phyloP scores from a whole-genome alignment of 2,888 invertebrate genomes.

The Minunthozetes semirufus region DNA sequence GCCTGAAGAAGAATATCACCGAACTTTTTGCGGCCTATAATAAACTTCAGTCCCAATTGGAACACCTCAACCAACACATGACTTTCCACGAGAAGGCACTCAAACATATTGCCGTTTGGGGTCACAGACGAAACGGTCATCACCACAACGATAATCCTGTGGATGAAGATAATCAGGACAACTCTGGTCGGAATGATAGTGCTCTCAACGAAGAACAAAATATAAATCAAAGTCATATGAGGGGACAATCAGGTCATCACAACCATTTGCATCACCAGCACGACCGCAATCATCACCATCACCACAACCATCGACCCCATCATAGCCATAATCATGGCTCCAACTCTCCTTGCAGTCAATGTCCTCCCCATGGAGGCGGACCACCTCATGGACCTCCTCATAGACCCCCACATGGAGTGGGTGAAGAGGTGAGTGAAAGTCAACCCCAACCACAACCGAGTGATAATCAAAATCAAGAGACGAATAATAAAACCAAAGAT shows the following conservation, averaged over 20 bases:
- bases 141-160: neutral
- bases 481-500: neutral
- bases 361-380: no score
- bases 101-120: conserved; percentile 26
- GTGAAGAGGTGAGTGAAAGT: neutral
- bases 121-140: neutral
- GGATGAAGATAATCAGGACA: neutral
- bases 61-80: conserved; percentile 25
- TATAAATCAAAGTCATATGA: neutral
- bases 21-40: conserved; percentile 6
- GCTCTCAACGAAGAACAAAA: neutral
- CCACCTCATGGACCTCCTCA: no score
- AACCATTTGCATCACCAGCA: neutral
- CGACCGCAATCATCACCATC: conserved; percentile 6
- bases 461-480: no score
- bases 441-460: no score
- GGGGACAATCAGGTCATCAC: neutral
- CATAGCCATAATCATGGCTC: neutral
- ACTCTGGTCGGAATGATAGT: neutral
- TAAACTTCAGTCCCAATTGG: neutral
- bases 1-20: conserved; percentile 23
- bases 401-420: no score
- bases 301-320: neutral
- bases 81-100: conserved; percentile 27
- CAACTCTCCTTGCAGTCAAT: no score